Evolutionary conservation across 1,140 invertebrate genomes (phyloP).

Genomic region (Trialeurodes vaporariorum): DNA sequence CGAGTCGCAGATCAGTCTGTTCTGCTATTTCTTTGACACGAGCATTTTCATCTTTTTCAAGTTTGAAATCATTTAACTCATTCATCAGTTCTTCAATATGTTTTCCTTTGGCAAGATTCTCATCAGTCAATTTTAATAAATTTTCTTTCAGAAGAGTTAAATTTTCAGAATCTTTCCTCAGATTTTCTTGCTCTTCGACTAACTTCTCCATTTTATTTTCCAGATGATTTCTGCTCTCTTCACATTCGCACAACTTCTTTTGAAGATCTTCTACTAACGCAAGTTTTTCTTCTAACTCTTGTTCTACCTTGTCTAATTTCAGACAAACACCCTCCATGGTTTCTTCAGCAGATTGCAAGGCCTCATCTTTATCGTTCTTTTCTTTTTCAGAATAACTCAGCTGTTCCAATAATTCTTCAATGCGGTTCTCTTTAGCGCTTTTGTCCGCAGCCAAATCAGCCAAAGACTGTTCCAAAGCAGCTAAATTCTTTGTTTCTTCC

Average conservation of each 20-base stretch:
- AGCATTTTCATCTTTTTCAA: neutral
- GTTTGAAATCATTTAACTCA: neutral
- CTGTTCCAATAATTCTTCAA: neutral
- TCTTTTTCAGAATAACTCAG: neutral
- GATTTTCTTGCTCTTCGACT: neutral
- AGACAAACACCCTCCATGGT: neutral
- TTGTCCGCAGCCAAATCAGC: neutral
- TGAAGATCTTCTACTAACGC: neutral
- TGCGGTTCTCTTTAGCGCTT: neutral
- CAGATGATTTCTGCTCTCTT: neutral
- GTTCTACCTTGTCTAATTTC: neutral
- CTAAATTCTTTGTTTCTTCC: neutral
- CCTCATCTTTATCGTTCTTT: too few relatives aligned
- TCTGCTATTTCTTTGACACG: neutral
- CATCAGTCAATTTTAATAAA: neutral
- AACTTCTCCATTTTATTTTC: neutral
- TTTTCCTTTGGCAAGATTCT: neutral
- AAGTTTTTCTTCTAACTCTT: neutral
- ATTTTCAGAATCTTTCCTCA: too few relatives aligned
- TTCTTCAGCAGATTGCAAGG: neutral
- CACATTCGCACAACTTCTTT: neutral
- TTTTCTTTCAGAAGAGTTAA: neutral
- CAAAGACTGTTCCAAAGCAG: too few relatives aligned
- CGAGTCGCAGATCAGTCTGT: neutral
- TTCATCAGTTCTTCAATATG: neutral